Evolutionary conservation across 2,888 invertebrate genomes (phyloP).

Genomic region (Ophion obscuratus): DNA sequence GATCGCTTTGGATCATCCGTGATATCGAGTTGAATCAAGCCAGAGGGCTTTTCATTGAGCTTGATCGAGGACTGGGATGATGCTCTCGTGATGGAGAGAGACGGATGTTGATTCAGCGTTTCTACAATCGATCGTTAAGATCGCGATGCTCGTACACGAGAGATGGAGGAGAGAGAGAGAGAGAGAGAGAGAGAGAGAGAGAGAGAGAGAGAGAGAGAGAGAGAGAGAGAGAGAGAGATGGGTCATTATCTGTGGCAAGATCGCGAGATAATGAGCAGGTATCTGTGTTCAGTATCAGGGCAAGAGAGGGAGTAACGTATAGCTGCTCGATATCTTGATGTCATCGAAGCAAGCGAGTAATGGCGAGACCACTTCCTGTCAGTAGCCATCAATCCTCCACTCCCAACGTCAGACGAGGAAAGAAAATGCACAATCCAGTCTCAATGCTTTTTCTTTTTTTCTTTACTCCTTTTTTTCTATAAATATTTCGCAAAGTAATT

Average conservation of each 20-base stretch:
- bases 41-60: conserved; percentile 38
- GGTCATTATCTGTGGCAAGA: conserved; percentile 55
- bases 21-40: conserved; percentile 59
- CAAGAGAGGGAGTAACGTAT: conserved; percentile 62
- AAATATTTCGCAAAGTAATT: conserved; percentile 54
- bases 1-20: conserved; percentile 42
- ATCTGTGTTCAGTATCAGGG: conserved; percentile 60
- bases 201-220: background rate
- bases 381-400: conserved; percentile 61
- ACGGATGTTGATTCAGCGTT: conserved; percentile 53
- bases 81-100: conserved; percentile 1
- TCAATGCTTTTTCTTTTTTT: background rate
- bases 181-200: background rate
- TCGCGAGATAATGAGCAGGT: conserved; percentile 67
- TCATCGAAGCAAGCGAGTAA: conserved; percentile 70
- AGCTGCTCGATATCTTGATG: conserved; percentile 70
- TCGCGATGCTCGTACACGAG: conserved; percentile 33
- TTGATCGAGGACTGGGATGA: conserved; percentile 37
- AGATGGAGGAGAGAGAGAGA: background rate
- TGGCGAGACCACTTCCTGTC: conserved; percentile 68
- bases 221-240: background rate
- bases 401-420: conserved; percentile 1
- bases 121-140: conserved; percentile 57
- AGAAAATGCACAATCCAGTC: background rate
- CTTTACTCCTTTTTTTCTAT: background rate